phyloP scores from a whole-genome alignment of 2,888 invertebrate species.

The Hirtodrosophila confusa region DNA sequence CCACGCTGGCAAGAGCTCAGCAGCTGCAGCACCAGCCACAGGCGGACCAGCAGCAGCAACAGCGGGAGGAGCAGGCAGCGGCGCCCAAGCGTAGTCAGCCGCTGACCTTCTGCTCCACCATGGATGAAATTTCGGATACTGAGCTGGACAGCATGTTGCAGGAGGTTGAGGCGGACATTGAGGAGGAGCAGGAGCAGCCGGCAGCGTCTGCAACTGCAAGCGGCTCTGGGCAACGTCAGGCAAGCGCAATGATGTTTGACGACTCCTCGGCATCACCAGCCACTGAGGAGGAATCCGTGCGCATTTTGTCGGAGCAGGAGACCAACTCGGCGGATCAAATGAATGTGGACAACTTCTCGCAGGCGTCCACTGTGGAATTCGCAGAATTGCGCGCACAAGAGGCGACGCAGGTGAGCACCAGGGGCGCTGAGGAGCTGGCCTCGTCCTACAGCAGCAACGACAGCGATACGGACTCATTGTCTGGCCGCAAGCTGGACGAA shows the following conservation, averaged over 20 bases:
- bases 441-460: constrained; percentile 77
- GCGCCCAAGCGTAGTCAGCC: constrained; percentile 63
- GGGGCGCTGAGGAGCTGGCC: constrained; percentile 45
- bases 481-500: constrained; percentile 63
- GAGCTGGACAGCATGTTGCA: constrained; percentile 84
- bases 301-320: constrained; percentile 66
- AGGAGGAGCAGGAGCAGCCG: constrained; percentile 35
- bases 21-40: constrained; percentile 6
- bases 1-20: constrained; percentile 13
- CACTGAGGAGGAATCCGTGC: constrained; percentile 68
- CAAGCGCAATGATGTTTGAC: no score
- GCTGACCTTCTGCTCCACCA: constrained; percentile 83
- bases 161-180: constrained; percentile 83
- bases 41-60: constrained; percentile 17
- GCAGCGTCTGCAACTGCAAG: no score
- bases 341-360: constrained; percentile 84
- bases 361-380: constrained; percentile 84
- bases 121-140: constrained; percentile 84
- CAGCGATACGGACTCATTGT: constrained; percentile 74
- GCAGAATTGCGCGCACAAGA: constrained; percentile 74
- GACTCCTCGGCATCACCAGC: constrained; percentile 40
- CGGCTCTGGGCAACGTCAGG: no score
- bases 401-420: constrained; percentile 28
- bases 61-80: constrained; percentile 10
- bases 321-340: constrained; percentile 72